These are phyloP conservation scores for Hybos culiciformis DNA, from an alignment of 2,888 invertebrate genomes.

Conservation along the genomic window DNA sequence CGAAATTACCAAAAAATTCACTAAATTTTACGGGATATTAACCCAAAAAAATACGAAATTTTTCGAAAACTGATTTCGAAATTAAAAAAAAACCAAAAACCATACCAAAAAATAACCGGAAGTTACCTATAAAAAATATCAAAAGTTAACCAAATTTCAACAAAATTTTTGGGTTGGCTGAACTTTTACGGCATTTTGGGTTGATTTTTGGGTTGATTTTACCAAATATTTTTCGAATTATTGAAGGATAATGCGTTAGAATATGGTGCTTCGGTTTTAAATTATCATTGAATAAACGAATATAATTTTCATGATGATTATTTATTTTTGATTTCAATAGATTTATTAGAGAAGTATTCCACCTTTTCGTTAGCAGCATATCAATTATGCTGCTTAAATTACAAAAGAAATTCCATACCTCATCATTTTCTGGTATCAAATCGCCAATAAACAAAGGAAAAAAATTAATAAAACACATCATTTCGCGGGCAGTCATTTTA, in stretches of 20 bases:
- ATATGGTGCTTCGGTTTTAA: conserved; percentile 19
- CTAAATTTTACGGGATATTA: too few relatives aligned
- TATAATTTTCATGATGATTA: conserved; percentile 11
- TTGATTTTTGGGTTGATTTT: too few relatives aligned
- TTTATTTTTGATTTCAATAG: conserved; percentile 9
- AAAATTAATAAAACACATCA: conserved; percentile 17
- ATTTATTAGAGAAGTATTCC: conserved; percentile 8
- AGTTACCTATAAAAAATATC: too few relatives aligned
- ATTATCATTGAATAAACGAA: conserved; percentile 14
- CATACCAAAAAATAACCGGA: too few relatives aligned
- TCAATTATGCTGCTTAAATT: conserved; percentile 18
- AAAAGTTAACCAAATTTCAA: too few relatives aligned
- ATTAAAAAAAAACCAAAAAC: too few relatives aligned
- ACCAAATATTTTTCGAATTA: too few relatives aligned
- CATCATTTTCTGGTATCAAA: conserved; percentile 17
- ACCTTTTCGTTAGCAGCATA: conserved; percentile 11
- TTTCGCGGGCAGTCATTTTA: conserved; percentile 18
- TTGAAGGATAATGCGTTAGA: conserved; percentile 17
- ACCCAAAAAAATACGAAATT: too few relatives aligned
- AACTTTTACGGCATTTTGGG: too few relatives aligned
- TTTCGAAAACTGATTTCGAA: too few relatives aligned
- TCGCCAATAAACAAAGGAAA: conserved; percentile 19
- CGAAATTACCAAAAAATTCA: too few relatives aligned
- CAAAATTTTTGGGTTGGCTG: too few relatives aligned
- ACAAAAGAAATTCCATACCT: conserved; percentile 17